These are phyloP conservation scores for Myotis planiceps DNA, from an alignment of 2,797 vertebrate genomes.

Conservation along the genomic window DNA sequence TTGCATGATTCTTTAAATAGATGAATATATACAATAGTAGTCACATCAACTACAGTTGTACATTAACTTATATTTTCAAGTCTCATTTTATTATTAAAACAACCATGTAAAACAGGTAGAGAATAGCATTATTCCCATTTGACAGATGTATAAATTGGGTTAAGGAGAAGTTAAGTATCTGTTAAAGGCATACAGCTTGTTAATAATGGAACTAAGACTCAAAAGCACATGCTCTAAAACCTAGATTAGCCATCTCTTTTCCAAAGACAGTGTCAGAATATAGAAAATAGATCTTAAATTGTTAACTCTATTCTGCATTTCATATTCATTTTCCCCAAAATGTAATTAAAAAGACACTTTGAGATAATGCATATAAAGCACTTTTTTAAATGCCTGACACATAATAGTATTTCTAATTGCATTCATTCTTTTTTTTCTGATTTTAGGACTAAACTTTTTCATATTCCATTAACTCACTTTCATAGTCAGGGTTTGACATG, in stretches of 20 bases:
- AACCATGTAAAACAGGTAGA: not conserved
- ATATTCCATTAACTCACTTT: not conserved
- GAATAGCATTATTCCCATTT: not conserved
- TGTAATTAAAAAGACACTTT: not conserved
- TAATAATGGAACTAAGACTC: not conserved
- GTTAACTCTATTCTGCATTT: not conserved
- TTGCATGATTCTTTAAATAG: not conserved
- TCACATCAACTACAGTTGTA: not conserved
- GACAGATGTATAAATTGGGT: not conserved
- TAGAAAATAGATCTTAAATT: slow-evolving; percentile 15
- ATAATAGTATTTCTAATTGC: not conserved
- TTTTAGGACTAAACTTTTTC: not conserved
- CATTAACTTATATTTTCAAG: not conserved
- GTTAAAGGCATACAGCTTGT: not conserved
- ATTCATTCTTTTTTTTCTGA: not conserved
- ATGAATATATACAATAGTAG: not conserved
- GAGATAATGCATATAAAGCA: not conserved
- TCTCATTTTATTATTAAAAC: not conserved
- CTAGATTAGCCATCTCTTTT: not conserved
- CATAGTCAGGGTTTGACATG: not conserved
- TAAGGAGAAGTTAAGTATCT: not conserved
- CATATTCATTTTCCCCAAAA: slow-evolving; percentile 36
- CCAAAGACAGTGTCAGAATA: not conserved
- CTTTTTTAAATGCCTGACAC: not conserved
- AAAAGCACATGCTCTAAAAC: not conserved